phyloP scores from a whole-genome alignment of 1,140 invertebrate genomes.

The Trachymyrmex cornetzi region DNA sequence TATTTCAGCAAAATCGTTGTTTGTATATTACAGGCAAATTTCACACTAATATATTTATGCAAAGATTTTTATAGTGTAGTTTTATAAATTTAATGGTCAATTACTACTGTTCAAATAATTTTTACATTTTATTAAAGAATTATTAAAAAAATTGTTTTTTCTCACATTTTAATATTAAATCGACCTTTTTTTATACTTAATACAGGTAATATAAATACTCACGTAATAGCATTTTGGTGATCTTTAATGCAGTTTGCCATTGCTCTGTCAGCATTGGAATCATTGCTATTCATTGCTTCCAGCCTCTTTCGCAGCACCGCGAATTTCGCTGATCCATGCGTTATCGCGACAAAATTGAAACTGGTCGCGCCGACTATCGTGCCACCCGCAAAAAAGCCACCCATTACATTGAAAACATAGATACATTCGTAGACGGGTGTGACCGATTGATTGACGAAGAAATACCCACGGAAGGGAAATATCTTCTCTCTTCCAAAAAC shows the following conservation, averaged over 20 bases:
- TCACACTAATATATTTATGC: background rate
- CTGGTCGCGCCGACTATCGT: constrained; percentile 73
- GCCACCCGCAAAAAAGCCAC: constrained; percentile 58
- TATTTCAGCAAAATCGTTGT: too few species aligned
- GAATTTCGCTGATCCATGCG: constrained; percentile 79
- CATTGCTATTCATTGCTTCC: constrained; percentile 59
- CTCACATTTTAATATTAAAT: background rate
- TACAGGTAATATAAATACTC: background rate
- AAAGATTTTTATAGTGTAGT: background rate
- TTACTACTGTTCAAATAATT: background rate
- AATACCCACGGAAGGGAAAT: constrained; percentile 77
- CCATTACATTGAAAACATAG: constrained; percentile 64
- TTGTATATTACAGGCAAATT: background rate
- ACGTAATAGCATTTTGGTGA: constrained; percentile 80
- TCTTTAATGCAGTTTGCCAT: constrained; percentile 66
- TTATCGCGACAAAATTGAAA: constrained; percentile 75
- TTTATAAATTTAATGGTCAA: background rate
- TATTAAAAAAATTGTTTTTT: background rate
- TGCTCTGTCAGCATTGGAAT: constrained; percentile 15
- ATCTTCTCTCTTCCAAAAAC: constrained; percentile 29
- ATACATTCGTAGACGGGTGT: constrained; percentile 69
- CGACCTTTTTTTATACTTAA: background rate
- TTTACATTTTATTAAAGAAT: background rate
- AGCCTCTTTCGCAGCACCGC: constrained; percentile 68
- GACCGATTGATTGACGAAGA: constrained; percentile 70